Base-by-base conservation (phyloP, 2,888 invertebrate genomes). In the Acrobasis suavella region DNA sequence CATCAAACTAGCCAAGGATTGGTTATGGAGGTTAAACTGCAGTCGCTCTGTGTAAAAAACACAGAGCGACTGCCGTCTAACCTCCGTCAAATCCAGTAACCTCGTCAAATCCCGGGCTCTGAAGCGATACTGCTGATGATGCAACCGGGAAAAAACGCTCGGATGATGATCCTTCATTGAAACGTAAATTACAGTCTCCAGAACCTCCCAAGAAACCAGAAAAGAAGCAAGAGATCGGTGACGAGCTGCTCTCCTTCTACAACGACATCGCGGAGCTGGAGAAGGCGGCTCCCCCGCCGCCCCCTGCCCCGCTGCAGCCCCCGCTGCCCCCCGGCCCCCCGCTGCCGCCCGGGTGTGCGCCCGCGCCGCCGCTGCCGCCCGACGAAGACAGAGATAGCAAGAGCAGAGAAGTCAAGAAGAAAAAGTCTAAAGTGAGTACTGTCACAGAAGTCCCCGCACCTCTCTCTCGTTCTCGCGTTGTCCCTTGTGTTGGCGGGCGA, bases 231-330 rank as follows among this genome's bases (percentile, higher is more conserved):
- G 88, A 87, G 64, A 88, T 93, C 14, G 87, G 89, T 17, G 92
- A 93, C 32, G 93, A 93, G 64, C 77, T 94, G 0, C 81, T 86
- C 22, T 93, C 92, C 0, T 94, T 94, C 83, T 94, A 94, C 84
- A 93, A 85, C 68, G 94, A 93, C 65, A 83, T 94, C 37, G 93
- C 93, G 0, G 86, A 91, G 56, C 66, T 93, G 1, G 93, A 93
- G 69, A 88, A 89, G 52, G 69, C 73, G 0, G 64, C 75, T 0
- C 70, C 75, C 0, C 67, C 71, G 0, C 77, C 62, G 62, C 69
- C 72, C 2, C 69, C 74, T 9, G 22, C 16, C 9, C 72, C 15
- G 52, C 56, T 15, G 49, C 58, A 16, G 54, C 10, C 42, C 62
- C 38, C 59, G 9, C 37, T 56, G 67, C 12, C 72, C 76, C 5